Base-by-base conservation (phyloP, 2,797 vertebrate genomes). In the Okamejei kenojei region DNA sequence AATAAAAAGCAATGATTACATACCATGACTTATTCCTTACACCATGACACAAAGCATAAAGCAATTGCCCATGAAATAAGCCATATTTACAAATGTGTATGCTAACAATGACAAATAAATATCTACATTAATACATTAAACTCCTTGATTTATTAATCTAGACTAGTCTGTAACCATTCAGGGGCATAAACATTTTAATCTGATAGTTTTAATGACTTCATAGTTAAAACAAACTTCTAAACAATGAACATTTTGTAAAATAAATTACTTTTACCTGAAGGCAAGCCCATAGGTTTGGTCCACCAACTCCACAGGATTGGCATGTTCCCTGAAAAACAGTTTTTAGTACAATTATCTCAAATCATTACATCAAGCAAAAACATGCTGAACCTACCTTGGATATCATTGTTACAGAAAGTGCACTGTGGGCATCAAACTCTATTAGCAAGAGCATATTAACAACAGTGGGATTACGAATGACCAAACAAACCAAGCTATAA, bases 221-320 rank as follows among this genome's bases (percentile, higher is more conserved):
- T 68, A 68, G n/a, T 35, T 78, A 35, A 35, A 35, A 11, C 3
- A 32, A 35, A 35, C 77, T 35, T 88, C 32, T 68, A 23, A 21
- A 68, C 19, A 84, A 84, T 68, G 32, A 68, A 82, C 17, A 35
- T 35, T 68, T 61, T 68, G 13, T 29, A 63, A 32, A 65, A 88
- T 29, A 88, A 88, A 76, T 0, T 6, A 86, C n/a, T 90, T 93
- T 96, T 96, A 99, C 99, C 98, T 99, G 98, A 93, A 99, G 97
- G 96, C 99, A 99, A 93, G 99, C 99, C 99, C 99, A 99, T 74
- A 99, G 96, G 95, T 99, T 99, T 84, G 98, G 98, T 93, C 99
- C 99, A 65, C 96, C 96, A 2, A 97, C 98, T 84, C 98, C 98
- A 93, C 99, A 99, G 0, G 99, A 99, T 95, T 99, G 98, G 94